A percentile compares a stretch with the other conserved stretches of the same genome.
These are phyloP conservation scores for Epinephelus coioides DNA, from an alignment of 2,797 vertebrate genomes.

Conservation along the genomic window DNA sequence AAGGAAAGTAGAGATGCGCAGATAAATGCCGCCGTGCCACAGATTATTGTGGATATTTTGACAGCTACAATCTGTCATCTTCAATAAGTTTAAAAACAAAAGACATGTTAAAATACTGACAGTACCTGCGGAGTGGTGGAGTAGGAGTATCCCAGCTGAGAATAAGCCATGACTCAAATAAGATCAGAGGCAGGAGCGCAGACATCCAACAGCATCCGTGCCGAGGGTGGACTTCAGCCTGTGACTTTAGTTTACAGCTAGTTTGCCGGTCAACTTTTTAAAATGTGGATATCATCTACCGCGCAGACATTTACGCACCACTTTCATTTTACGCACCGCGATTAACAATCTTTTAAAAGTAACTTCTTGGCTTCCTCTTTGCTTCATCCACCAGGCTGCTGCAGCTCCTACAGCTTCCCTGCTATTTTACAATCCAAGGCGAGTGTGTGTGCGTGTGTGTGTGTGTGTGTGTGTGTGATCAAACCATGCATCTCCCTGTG, in stretches of 20 bases:
- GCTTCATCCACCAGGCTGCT: slow-evolving; percentile 6
- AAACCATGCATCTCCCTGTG: slow-evolving; percentile 65
- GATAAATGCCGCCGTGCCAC: background rate
- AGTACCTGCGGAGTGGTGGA: slow-evolving; percentile 95
- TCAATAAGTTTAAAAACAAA: background rate
- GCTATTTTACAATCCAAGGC: slow-evolving; percentile 48
- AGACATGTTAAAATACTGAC: background rate
- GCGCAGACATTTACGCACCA: slow-evolving; percentile 61
- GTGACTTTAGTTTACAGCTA: slow-evolving; percentile 34
- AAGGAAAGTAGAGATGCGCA: background rate
- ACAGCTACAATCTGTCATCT: background rate
- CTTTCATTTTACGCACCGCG: slow-evolving; percentile 59
- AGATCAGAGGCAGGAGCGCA: slow-evolving; percentile 48
- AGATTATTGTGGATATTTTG: background rate
- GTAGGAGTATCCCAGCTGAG: slow-evolving; percentile 97
- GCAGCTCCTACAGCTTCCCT: slow-evolving; percentile 31
- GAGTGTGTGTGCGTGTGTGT: background rate
- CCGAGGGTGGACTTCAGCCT: slow-evolving; percentile 15
- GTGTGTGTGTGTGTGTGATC: slow-evolving; percentile 50
- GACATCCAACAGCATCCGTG: slow-evolving; percentile 72
- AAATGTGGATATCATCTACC: slow-evolving; percentile 8
- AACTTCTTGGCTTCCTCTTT: slow-evolving; percentile 37
- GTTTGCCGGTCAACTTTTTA: slow-evolving; percentile 20
- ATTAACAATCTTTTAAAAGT: slow-evolving; percentile 30
- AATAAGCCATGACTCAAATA: slow-evolving; percentile 92